Evolutionary conservation across 2,888 invertebrate genomes (phyloP), one percentile per base, ranked within the genome.

Genomic region (Drosophila kuntzei): DNA sequence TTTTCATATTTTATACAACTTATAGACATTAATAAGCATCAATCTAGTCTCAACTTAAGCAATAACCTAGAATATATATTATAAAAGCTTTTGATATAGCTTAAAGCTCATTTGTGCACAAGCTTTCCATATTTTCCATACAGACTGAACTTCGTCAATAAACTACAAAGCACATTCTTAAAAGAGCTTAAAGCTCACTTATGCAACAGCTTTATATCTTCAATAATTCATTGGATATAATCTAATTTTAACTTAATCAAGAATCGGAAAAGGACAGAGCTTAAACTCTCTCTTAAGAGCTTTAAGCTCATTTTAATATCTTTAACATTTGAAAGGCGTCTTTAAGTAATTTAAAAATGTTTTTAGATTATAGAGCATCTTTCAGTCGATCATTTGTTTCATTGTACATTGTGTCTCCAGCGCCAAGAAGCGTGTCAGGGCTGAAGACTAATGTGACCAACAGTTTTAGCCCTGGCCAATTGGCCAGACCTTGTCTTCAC

Each of bases 341-440:
- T 6, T 6, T 12, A 20, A 9, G 5, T 3, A 1, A 9, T 20
- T 41, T 41, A 2, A 3, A 12, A 3, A 7, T 5, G 25, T 25
- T 0, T 9, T 2, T 25, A 11, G 16, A 14, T 6, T 47, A 32
- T n/a, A 51, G 27, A 12, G 46, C 34, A 60, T 27, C 20, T 34
- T 1, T 8, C n/a, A 43, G 34, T 46, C 43, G 11, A 32, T 39
- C 51, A 53, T 5, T 27, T 27, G 18, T 1, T 14, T 5, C 5
- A 1, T 47, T 53, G 11, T 27, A 14, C 39, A 5, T 22, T 39
- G 62, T 57, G 22, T 25, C 46, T 39, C 43, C 55, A 49, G 65
- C 20, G 20, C 7, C 64, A 61, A 27, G 49, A 83, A 81, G 74
- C 80, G 51, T 87, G 81, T 77, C 81, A 81, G 77, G 81, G 81